phyloP scores from a whole-genome alignment of 2,113 vertebrate species.

The Notothenia coriiceps region DNA sequence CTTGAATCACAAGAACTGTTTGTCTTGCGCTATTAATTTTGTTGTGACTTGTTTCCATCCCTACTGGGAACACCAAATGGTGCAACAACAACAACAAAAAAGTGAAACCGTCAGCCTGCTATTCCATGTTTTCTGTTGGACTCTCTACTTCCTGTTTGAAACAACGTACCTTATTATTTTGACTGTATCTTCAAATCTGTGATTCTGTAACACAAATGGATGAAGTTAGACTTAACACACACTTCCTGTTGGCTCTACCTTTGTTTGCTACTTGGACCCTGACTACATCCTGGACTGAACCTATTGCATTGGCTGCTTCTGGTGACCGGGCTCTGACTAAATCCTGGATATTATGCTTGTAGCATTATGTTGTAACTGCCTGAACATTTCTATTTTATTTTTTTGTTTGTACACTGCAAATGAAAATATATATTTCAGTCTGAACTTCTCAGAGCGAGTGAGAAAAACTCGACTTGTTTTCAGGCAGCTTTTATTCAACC shows the following conservation, averaged over 20 bases:
- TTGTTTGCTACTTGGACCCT: neutral
- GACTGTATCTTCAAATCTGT: neutral
- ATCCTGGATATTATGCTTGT: constrained; percentile 20
- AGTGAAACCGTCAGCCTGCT: neutral
- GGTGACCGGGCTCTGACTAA: constrained; percentile 18
- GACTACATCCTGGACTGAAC: constrained; percentile 34
- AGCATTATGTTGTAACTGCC: constrained; percentile 8
- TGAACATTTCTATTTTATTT: constrained; percentile 21
- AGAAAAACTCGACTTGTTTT: neutral
- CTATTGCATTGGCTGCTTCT: neutral
- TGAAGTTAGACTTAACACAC: too few relatives aligned
- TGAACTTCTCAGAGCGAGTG: neutral
- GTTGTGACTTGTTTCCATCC: neutral
- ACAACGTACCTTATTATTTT: neutral
- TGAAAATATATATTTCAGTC: neutral
- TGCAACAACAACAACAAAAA: neutral
- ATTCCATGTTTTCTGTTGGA: neutral
- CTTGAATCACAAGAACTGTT: constrained; percentile 6
- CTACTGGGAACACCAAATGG: constrained; percentile 1
- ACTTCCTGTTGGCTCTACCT: constrained; percentile 30
- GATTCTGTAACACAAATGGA: neutral
- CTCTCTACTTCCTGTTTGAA: constrained; percentile 45
- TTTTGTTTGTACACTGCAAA: constrained; percentile 8
- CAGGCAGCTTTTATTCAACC: neutral
- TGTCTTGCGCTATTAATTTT: constrained; percentile 9